phyloP scores from a whole-genome alignment of 1,140 invertebrate genomes.

The Temnothorax nylanderi region DNA sequence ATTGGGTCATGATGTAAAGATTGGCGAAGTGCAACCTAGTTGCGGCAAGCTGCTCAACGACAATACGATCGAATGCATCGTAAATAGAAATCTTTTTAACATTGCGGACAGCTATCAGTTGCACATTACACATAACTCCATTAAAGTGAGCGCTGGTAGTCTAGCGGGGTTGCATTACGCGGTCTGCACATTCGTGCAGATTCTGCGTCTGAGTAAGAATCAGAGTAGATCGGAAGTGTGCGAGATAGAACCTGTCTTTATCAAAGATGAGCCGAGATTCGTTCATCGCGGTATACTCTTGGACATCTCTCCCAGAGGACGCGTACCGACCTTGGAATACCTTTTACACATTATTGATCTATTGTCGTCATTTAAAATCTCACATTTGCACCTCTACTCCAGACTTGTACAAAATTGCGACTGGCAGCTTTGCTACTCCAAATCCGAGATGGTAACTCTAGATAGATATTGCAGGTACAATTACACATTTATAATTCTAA shows the following conservation, averaged over 20 bases:
- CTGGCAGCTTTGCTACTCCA: constrained; percentile 86
- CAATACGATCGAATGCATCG: constrained; percentile 84
- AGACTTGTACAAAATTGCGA: constrained; percentile 84
- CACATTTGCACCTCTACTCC: constrained; percentile 87
- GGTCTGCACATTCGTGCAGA: constrained; percentile 88
- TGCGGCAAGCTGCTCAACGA: constrained; percentile 81
- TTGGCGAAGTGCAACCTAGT: constrained; percentile 85
- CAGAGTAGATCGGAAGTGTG: constrained; percentile 73
- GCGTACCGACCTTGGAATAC: constrained; percentile 87
- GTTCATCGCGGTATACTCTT: constrained; percentile 87
- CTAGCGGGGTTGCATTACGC: constrained; percentile 87
- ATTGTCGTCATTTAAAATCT: constrained; percentile 88
- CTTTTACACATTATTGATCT: constrained; percentile 87
- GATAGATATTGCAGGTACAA: constrained; percentile 88
- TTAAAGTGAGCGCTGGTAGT: constrained; percentile 87
- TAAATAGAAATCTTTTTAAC: constrained; percentile 84
- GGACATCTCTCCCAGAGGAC: constrained; percentile 88
- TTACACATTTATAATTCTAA: constrained; percentile 67
- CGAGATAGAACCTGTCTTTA: constrained; percentile 85
- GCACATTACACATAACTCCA: constrained; percentile 85
- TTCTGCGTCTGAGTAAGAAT: constrained; percentile 86
- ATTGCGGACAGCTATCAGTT: constrained; percentile 84
- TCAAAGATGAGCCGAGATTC: constrained; percentile 88
- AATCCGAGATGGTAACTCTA: constrained; percentile 88
- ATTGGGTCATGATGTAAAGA: constrained; percentile 84